Evolutionary conservation across 2,888 invertebrate genomes (phyloP), one percentile per base, ranked within the genome.

Genomic region (Dicycla oo): DNA sequence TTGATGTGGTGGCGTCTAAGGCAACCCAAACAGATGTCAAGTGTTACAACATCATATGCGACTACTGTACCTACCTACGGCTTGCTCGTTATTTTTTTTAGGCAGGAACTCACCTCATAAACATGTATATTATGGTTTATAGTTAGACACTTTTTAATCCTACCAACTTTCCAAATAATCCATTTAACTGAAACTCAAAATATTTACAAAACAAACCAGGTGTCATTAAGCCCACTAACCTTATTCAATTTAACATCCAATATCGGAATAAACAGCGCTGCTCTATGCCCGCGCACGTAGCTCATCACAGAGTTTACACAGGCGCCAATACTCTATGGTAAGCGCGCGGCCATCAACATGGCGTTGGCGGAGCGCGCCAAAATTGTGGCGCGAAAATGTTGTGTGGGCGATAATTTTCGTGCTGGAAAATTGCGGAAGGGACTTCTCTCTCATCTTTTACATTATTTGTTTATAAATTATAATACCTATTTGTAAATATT

Each of bases 301-400:
- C 90, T 91, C 92, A 90, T 92, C 91, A 84, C 75, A 67, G 66
- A 87, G 92, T 91, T 89, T 92, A 86, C 88, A 88, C 90, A 91
- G 91, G 86, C 87, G 61, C 84, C 85, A 74, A 83, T 86, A 85
- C 73, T 86, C 88, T 84, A 86, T 87, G 85, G 84, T 71, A 56
- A 64, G 78, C 75, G 71, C 47, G 75, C 60, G 83, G 86, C 88
- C 73, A 82, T 78, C 60, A 66, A 83, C 71, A 70, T 62, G 73
- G 80, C 58, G 53, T 38, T n/a, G 38, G 38, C 38, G 38, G 8
- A 38, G 38, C 65, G 71, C 62, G 68, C 73, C 73, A 61, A 75
- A 73, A 75, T 75, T 68, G 60, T 70, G 60, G 64, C 75, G 73
- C 61, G 20, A 57, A 76, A 77, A 64, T 58, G 11, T 47, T 72